Evolutionary conservation across 1,140 invertebrate genomes (phyloP).

Genomic region (Colletes gigas): DNA sequence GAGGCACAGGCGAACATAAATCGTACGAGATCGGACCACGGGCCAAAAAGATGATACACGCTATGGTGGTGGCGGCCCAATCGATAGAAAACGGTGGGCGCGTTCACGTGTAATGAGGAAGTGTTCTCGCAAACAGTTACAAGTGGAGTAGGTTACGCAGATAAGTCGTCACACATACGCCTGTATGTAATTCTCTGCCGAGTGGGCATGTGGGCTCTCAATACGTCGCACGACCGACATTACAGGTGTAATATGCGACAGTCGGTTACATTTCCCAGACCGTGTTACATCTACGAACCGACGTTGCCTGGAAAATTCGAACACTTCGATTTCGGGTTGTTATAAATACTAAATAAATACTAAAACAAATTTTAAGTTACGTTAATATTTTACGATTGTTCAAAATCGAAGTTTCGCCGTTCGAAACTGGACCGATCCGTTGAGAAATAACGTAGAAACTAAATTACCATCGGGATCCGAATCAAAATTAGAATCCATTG

Average conservation of each 20-base stretch:
- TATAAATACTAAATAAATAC: too few species aligned
- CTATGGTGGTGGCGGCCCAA: conserved; percentile 32
- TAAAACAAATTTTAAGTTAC: too few species aligned
- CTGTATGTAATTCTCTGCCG: conserved; percentile 60
- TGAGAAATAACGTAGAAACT: too few species aligned
- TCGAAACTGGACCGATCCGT: too few species aligned
- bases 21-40: conserved; percentile 17
- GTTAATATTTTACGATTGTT: too few species aligned
- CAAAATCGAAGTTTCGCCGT: too few species aligned
- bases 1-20: neutral
- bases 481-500: too few species aligned
- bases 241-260: conserved; percentile 44
- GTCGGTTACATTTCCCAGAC: conserved; percentile 4
- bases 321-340: too few species aligned
- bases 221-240: conserved; percentile 45
- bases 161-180: conserved; percentile 69
- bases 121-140: conserved; percentile 73
- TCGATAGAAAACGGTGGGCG: conserved; percentile 63
- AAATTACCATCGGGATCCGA: too few species aligned
- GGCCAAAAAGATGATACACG: conserved; percentile 40
- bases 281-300: too few species aligned
- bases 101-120: conserved; percentile 72
- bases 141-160: conserved; percentile 77
- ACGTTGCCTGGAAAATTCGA: too few species aligned
- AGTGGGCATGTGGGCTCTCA: conserved; percentile 52